A percentile compares a stretch with the other conserved stretches of the same genome.
These are phyloP conservation scores for Panurus biarmicus DNA, from an alignment of 2,113 vertebrate genomes.

Conservation along the genomic window DNA sequence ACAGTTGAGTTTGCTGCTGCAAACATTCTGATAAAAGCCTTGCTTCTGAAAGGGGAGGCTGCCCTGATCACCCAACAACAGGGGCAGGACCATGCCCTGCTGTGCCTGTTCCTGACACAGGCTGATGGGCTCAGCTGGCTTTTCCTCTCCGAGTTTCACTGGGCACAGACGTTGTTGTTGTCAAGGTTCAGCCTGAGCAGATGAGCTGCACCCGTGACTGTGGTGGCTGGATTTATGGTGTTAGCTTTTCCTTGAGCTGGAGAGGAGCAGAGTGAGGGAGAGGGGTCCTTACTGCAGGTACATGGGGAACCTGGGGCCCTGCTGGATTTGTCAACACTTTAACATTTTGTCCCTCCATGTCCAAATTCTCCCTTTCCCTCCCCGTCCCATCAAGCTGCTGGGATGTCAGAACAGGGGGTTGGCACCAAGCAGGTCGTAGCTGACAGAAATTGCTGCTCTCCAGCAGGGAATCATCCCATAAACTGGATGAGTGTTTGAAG, in stretches of 20 bases:
- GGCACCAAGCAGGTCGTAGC: background rate
- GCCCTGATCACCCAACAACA: background rate
- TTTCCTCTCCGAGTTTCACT: background rate
- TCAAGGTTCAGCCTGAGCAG: background rate
- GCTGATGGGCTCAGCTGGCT: background rate
- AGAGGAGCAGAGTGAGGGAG: background rate
- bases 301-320: background rate
- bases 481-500: background rate
- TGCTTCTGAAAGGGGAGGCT: background rate
- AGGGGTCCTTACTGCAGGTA: rapidly evolving
- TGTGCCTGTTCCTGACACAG: background rate
- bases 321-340: background rate
- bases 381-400: background rate
- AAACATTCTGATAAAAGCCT: background rate
- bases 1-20: background rate
- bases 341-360: background rate
- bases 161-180: background rate
- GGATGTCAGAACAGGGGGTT: background rate
- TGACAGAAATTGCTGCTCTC: background rate
- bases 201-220: background rate
- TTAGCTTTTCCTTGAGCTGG: background rate
- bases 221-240: background rate
- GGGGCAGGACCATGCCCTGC: background rate
- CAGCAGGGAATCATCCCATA: background rate
- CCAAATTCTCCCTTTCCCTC: background rate